A percentile compares a stretch with the other conserved stretches of the same genome.
Evolutionary conservation across 2,113 vertebrate genomes (phyloP).

Genomic region (Melanerpes aurifrons): DNA sequence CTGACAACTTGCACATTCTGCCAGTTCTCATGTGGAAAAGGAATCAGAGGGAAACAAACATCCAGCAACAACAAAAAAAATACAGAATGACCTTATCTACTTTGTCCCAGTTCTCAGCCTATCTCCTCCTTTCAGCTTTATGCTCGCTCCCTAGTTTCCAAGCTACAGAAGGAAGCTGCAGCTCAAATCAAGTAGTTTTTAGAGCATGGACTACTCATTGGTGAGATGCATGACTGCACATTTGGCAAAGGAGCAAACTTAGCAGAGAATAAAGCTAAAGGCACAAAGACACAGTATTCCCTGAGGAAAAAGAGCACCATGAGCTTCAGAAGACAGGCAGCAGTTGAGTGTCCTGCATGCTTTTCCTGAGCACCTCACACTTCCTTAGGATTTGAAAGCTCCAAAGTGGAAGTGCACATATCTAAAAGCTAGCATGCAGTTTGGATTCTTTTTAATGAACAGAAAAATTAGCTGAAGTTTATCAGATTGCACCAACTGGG

Average conservation of each 20-base stretch:
- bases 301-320: not conserved
- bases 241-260: slow-evolving; percentile 39
- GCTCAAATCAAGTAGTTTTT: slow-evolving; percentile 40
- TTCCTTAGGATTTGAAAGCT: not conserved
- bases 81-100: not conserved
- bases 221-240: slow-evolving; percentile 50
- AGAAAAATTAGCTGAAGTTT: not conserved
- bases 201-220: slow-evolving; percentile 17
- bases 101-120: not conserved
- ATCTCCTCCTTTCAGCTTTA: not conserved
- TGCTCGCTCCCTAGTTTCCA: not conserved
- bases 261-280: slow-evolving; percentile 20
- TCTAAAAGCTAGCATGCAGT: not conserved
- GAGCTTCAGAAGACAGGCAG: not conserved
- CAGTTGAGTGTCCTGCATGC: not conserved
- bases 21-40: not conserved
- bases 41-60: not conserved
- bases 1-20: not conserved
- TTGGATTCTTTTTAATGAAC: not conserved
- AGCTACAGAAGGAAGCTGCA: slow-evolving; percentile 1
- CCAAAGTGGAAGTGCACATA: not conserved
- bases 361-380: not conserved
- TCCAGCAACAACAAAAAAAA: not conserved
- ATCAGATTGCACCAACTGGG: not conserved
- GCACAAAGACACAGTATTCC: not conserved